A percentile compares a stretch with the other conserved stretches of the same genome.
These are phyloP conservation scores for Arizona elegans DNA, from an alignment of 2,113 vertebrate genomes.

Conservation along the genomic window DNA sequence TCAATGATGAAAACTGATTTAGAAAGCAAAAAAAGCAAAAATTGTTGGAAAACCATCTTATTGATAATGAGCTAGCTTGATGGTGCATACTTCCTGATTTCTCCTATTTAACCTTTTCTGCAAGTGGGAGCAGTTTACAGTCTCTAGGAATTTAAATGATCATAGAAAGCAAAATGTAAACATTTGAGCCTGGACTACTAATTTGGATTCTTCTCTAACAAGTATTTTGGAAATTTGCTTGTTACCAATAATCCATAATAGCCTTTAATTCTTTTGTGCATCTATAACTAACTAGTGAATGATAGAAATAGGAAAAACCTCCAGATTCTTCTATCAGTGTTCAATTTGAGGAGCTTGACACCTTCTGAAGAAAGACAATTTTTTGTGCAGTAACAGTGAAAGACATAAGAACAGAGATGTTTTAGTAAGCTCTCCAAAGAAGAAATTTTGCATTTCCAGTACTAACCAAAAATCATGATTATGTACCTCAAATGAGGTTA, in stretches of 20 bases:
- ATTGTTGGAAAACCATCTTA: background rate
- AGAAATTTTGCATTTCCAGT: background rate
- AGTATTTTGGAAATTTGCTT: background rate
- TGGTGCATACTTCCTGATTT: background rate
- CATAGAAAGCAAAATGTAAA: background rate
- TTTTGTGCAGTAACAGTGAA: background rate
- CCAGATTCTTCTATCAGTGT: background rate
- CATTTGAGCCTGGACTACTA: background rate
- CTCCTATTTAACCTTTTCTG: background rate
- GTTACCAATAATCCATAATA: background rate
- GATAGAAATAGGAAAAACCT: background rate
- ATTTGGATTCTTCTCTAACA: background rate
- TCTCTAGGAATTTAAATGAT: background rate
- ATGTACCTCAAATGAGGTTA: background rate
- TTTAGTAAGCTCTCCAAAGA: background rate
- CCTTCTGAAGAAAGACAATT: background rate
- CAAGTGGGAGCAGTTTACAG: background rate
- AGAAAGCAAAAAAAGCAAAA: background rate
- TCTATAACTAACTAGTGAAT: background rate
- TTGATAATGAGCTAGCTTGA: background rate
- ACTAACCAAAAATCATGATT: background rate
- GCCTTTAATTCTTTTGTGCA: background rate
- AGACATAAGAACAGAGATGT: background rate
- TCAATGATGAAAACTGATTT: background rate
- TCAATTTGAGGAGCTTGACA: background rate